These are phyloP conservation scores for Erpobdella octoculata DNA, from an alignment of 2,888 invertebrate species.

Conservation along the genomic window DNA sequence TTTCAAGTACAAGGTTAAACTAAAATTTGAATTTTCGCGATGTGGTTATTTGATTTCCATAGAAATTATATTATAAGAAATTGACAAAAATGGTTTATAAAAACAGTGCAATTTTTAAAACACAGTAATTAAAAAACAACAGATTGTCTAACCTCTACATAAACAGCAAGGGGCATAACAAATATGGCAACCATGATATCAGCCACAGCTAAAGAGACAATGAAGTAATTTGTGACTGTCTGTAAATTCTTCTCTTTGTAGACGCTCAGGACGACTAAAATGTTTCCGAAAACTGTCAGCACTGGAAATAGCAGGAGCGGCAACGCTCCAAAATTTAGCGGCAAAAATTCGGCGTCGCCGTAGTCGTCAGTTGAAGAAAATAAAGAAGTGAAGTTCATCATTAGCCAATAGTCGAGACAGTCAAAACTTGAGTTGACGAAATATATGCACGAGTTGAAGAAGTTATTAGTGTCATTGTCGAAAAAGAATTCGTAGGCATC, in stretches of 20 bases:
- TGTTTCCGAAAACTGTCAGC: constrained; percentile 84
- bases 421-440: not conserved
- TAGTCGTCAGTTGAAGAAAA: not conserved
- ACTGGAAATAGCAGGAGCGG: constrained; percentile 72
- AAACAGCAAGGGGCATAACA: constrained; percentile 98
- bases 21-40: no score
- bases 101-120: no score
- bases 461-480: not conserved
- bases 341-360: not conserved
- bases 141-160: constrained; percentile 78
- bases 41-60: no score
- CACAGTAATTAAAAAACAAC: no score
- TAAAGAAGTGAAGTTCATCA: not conserved
- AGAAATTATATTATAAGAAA: no score
- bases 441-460: not conserved
- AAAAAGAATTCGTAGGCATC: not conserved
- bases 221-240: constrained; percentile 97
- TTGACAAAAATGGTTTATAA: no score
- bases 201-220: constrained; percentile 90
- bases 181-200: constrained; percentile 91
- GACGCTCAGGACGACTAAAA: constrained; percentile 90
- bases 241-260: constrained; percentile 77
- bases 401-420: not conserved
- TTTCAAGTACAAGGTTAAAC: no score
- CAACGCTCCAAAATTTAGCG: constrained; percentile 36